These are phyloP conservation scores for Listronotus oregonensis DNA, from an alignment of 1,140 invertebrate genomes.

Conservation along the genomic window DNA sequence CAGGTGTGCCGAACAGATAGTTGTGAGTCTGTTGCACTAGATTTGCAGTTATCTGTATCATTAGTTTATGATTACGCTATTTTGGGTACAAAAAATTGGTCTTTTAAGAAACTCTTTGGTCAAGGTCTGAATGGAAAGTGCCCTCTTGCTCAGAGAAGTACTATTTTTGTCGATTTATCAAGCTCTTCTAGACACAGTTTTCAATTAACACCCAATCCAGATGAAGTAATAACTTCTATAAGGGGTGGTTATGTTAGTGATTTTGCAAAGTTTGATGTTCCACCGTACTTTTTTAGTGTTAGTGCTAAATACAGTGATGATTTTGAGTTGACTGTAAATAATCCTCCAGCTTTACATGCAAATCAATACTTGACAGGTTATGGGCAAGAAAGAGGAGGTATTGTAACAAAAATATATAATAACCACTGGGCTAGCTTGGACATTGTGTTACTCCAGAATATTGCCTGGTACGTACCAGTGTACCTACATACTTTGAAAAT, in stretches of 20 bases:
- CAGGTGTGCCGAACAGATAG: conserved; percentile 70
- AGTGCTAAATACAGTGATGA: conserved; percentile 60
- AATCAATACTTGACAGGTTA: conserved; percentile 84
- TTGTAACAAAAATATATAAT: conserved; percentile 81
- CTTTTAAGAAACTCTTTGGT: conserved; percentile 84
- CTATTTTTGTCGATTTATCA: conserved; percentile 83
- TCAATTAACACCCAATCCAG: conserved; percentile 63
- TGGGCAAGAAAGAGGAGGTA: conserved; percentile 84
- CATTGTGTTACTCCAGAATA: conserved; percentile 76
- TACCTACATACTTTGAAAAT: conserved; percentile 89
- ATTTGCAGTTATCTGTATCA: conserved; percentile 82
- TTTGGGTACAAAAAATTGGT: conserved; percentile 76
- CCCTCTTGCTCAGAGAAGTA: conserved; percentile 76
- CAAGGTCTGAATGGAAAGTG: conserved; percentile 78
- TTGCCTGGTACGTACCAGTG: conserved; percentile 93
- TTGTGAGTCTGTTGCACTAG: conserved; percentile 71
- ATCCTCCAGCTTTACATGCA: conserved; percentile 73
- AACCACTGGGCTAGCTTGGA: conserved; percentile 73
- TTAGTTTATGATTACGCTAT: conserved; percentile 81
- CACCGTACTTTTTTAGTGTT: conserved; percentile 71
- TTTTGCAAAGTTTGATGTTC: conserved; percentile 73
- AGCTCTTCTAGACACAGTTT: conserved; percentile 64
- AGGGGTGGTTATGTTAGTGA: conserved; percentile 69
- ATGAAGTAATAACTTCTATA: conserved; percentile 62
- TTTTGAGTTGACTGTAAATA: conserved; percentile 59